Evolutionary conservation across 1,140 invertebrate genomes (phyloP).

Genomic region (Cyclargus thomasi): DNA sequence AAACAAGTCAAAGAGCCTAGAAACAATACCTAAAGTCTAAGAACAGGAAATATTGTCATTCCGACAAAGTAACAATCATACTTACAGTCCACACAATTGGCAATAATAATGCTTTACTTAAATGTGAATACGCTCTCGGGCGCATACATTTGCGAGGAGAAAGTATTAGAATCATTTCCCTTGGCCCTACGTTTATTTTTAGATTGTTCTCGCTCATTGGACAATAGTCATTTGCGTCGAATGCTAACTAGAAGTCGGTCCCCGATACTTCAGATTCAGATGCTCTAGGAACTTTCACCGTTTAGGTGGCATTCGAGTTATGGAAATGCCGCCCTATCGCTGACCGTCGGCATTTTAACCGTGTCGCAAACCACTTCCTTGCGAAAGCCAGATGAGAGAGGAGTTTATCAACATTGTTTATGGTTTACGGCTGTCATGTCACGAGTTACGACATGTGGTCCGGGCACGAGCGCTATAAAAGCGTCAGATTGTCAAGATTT

Average conservation of each 20-base stretch:
- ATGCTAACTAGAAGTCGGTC: not conserved
- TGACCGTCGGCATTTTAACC: slow-evolving; percentile 4
- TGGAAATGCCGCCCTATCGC: slow-evolving; percentile 9
- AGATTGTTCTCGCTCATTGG: slow-evolving; percentile 11
- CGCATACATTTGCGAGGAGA: slow-evolving; percentile 10
- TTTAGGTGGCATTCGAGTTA: not conserved
- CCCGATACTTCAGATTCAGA: slow-evolving; percentile 5
- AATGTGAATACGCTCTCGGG: slow-evolving; percentile 11
- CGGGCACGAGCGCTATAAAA: not conserved
- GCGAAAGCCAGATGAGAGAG: slow-evolving; percentile 4
- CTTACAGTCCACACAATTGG: not conserved
- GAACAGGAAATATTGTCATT: not conserved
- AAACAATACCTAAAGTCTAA: not conserved
- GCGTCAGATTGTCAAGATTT: too few relatives aligned
- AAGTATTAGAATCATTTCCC: slow-evolving; percentile 11
- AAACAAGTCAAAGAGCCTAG: not conserved
- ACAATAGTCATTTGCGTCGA: slow-evolving; percentile 11
- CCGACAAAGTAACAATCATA: slow-evolving; percentile 3
- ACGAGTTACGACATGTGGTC: too few relatives aligned
- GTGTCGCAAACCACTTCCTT: slow-evolving; percentile 4
- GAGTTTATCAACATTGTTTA: slow-evolving; percentile 1
- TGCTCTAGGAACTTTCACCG: slow-evolving; percentile 8
- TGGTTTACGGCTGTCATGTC: not conserved
- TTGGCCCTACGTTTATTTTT: slow-evolving; percentile 14
- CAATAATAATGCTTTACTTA: slow-evolving; percentile 9